Percentiles rank a stretch among this genome's conserved stretches.
Conservation (phyloP, 2,888 invertebrate genomes). For the Plagodis pulveraria region DNA sequence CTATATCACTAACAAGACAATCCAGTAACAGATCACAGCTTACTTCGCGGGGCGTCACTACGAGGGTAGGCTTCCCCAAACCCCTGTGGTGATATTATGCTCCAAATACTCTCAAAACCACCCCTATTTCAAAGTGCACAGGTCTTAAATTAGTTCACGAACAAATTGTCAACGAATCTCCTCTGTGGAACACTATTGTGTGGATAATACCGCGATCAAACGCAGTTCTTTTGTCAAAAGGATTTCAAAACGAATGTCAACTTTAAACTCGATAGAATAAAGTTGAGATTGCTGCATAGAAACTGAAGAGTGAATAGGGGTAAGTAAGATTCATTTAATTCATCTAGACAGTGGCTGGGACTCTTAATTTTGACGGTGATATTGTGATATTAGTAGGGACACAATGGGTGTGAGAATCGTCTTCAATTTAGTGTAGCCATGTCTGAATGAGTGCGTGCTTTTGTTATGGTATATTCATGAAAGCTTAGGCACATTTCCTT, state of each 20-base stretch:
- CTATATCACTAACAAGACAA: constrained; percentile 59
- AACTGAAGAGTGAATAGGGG: constrained; percentile 61
- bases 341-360: constrained; percentile 76
- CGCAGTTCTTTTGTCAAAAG: constrained; percentile 62
- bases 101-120: constrained; percentile 44
- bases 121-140: constrained; percentile 51
- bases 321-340: constrained; percentile 82
- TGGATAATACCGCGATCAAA: constrained; percentile 82
- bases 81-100: constrained; percentile 78
- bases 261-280: constrained; percentile 36
- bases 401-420: constrained; percentile 39
- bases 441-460: constrained; percentile 9
- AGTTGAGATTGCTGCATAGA: constrained; percentile 41
- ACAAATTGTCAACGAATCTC: constrained; percentile 72
- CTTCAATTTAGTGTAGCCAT: constrained; percentile 34
- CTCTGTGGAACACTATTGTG: constrained; percentile 81
- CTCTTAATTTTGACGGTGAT: constrained; percentile 76
- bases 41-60: constrained; percentile 83
- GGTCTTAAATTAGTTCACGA: constrained; percentile 47
- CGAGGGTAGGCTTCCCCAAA: constrained; percentile 74
- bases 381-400: constrained; percentile 43
- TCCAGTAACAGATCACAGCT: constrained; percentile 81
- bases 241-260: constrained; percentile 32
- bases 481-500: no score
- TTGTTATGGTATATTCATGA: neutral